Percentiles rank a stretch among this genome's conserved stretches.
Evolutionary conservation across 2,888 invertebrate species (phyloP).

Genomic region (Syrphus vitripennis): DNA sequence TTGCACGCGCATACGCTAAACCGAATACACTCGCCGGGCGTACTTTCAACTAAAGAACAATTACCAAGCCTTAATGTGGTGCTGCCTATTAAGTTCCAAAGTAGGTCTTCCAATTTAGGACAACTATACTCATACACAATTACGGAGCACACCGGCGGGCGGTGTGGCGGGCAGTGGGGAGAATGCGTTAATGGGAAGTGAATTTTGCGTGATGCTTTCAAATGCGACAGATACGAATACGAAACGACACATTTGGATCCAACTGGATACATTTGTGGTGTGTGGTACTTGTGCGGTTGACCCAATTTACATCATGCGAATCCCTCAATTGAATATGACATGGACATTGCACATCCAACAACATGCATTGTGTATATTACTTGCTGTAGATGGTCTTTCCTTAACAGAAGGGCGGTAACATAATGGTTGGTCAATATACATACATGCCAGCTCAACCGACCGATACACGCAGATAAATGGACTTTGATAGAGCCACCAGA

Average conservation of each 20-base stretch:
- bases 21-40: background rate
- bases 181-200: background rate
- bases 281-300: conserved; percentile 44
- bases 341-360: conserved; percentile 1
- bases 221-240: conserved; percentile 43
- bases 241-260: conserved; percentile 35
- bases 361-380: background rate
- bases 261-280: background rate
- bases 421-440: background rate
- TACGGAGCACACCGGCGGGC: background rate
- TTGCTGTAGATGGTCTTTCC: conserved; percentile 12
- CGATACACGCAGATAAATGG: conserved; percentile 30
- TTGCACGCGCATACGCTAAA: conserved; percentile 5
- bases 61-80: conserved; percentile 20
- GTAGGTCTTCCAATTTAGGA: background rate
- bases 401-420: conserved; percentile 6
- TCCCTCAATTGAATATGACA: conserved; percentile 47
- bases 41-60: background rate
- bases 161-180: background rate
- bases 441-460: background rate
- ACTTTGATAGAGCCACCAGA: background rate
- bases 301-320: conserved; percentile 51
- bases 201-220: conserved; percentile 38
- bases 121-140: background rate
- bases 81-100: conserved; percentile 5